Percentiles rank a stretch among this genome's conserved stretches.
Conservation (phyloP, 1,140 invertebrate species). For the Homalodisca vitripennis region DNA sequence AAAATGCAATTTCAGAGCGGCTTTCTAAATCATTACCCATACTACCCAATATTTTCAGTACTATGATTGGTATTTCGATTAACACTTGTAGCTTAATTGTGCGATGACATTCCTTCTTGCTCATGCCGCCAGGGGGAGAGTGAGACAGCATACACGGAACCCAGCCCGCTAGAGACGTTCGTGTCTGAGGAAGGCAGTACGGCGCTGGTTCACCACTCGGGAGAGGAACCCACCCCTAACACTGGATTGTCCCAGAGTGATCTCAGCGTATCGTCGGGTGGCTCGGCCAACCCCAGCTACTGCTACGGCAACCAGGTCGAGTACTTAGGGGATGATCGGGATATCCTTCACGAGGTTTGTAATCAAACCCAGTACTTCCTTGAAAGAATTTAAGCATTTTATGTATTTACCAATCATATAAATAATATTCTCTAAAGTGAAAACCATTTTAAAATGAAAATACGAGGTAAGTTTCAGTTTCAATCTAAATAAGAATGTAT, state of each 20-base stretch:
- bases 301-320: constrained; percentile 73
- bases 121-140: too few species aligned
- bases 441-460: too few species aligned
- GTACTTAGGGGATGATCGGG: constrained; percentile 60
- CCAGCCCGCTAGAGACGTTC: too few species aligned
- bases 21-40: not conserved
- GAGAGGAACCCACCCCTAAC: constrained; percentile 43
- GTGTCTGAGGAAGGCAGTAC: constrained; percentile 43
- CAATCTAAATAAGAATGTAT: too few species aligned
- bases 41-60: constrained; percentile 43
- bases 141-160: constrained; percentile 1
- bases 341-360: not conserved
- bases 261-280: constrained; percentile 66
- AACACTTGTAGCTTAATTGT: not conserved
- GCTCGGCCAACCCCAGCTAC: constrained; percentile 67
- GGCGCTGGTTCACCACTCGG: constrained; percentile 46
- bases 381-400: too few species aligned
- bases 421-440: too few species aligned
- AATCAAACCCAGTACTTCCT: not conserved
- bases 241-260: constrained; percentile 70
- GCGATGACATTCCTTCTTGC: not conserved
- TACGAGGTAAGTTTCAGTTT: too few species aligned
- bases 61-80: constrained; percentile 40
- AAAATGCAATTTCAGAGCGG: too few species aligned
- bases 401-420: too few species aligned